Evolutionary conservation across 2,888 invertebrate genomes (phyloP), one percentile per base, ranked within the genome.

Genomic region (Choristoneura rosaceana): DNA sequence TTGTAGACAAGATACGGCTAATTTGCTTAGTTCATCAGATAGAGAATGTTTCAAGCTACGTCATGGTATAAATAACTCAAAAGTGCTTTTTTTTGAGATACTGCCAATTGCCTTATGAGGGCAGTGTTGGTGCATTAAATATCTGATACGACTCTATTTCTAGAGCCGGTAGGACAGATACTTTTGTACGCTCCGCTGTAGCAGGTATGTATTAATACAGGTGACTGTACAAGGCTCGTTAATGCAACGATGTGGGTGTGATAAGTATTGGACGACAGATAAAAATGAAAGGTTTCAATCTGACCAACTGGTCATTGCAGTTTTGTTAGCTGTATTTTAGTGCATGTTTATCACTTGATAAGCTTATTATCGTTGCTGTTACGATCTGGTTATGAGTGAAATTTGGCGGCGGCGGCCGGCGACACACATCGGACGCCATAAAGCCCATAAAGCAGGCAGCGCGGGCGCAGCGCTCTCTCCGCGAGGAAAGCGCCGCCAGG

Each of bases 351-450:
- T 55, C 25, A 4, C 25, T 14, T 25, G 55, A 52, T 52, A n/a
- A n/a, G 25, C 12, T 25, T 25, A 4, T 55, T 3, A 14, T 47
- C 47, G 47, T 14, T n/a, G 47, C 4, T n/a, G 55, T 43, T 52
- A 45, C 52, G 62, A 43, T 55, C 59, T 68, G 67, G 59, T 60
- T n/a, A 15, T 59, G 62, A 17, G 69, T 43, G 69, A 69, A 69
- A 69, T 62, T 62, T 25, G 69, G 69, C 61, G 12, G n/a, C 38
- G 38, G 43, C 68, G 68, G 7, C 7, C 58, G 60, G 43, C 68
- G 68, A 41, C 69, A 69, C 55, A 62, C 62, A 69, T 69, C 62
- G 41, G 69, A 50, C 61, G 50, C 41, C 62, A 62, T 69, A 62
- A 61, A 47, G 69, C 41, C 12, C 43, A 62, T 41, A 55, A 55